Evolutionary conservation across 2,888 invertebrate species (phyloP).

Genomic region (Galeopsomyia nigrocyanea): DNA sequence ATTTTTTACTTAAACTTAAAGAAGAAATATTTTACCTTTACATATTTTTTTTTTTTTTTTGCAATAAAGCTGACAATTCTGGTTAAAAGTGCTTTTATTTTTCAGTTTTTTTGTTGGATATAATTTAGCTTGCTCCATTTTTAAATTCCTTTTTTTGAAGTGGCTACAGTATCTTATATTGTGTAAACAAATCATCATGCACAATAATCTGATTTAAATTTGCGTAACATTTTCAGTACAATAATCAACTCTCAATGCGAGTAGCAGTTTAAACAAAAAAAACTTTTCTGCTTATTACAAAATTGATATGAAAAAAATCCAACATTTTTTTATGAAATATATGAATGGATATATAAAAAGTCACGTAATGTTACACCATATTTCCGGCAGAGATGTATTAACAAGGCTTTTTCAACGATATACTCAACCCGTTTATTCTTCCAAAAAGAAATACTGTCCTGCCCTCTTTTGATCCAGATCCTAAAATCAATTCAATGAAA

Average conservation of each 20-base stretch:
- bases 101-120: conserved; percentile 1
- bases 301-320: conserved; percentile 24
- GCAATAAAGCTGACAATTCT: conserved; percentile 23
- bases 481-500: conserved; percentile 69
- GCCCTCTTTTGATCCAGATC: conserved; percentile 97
- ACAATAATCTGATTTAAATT: conserved; percentile 18
- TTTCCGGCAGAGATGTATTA: conserved; percentile 15
- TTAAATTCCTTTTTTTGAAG: too few species aligned
- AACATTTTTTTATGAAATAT: conserved; percentile 16
- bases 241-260: not conserved
- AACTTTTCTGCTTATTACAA: not conserved
- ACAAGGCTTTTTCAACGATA: conserved; percentile 14
- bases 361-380: conserved; percentile 11
- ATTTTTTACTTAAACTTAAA: conserved; percentile 22
- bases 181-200: conserved; percentile 17
- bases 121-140: too few species aligned
- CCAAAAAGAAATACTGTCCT: conserved; percentile 99
- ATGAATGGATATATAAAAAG: conserved; percentile 36
- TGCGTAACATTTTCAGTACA: conserved; percentile 5
- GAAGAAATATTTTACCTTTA: conserved; percentile 5
- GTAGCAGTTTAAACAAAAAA: conserved; percentile 18
- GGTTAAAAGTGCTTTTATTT: conserved; percentile 18
- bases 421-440: conserved; percentile 73
- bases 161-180: conserved; percentile 20
- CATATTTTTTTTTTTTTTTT: conserved; percentile 14